A percentile compares a stretch with the other conserved stretches of the same genome.
Conservation (phyloP, 2,888 invertebrate species). For the Pseudococcus longispinus region DNA sequence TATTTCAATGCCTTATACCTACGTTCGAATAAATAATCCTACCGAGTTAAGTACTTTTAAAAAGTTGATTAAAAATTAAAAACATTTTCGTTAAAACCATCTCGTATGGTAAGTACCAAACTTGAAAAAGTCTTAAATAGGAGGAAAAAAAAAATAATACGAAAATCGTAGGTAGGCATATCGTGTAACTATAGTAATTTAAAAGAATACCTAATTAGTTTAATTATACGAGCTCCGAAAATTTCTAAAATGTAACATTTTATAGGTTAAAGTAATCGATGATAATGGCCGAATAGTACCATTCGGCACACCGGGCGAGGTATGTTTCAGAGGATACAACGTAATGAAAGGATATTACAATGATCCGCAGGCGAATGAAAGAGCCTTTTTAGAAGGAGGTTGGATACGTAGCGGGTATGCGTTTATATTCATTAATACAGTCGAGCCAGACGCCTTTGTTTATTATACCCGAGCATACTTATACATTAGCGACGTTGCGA, state of each 20-base stretch:
- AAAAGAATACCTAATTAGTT: not conserved
- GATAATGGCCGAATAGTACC: constrained; percentile 72
- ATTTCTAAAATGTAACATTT: not conserved
- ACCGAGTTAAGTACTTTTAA: not conserved
- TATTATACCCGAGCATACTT: not conserved
- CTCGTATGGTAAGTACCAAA: not conserved
- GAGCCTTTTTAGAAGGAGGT: constrained; percentile 71
- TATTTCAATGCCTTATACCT: not conserved
- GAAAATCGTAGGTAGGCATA: not conserved
- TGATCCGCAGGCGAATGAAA: constrained; percentile 76
- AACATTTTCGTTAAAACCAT: not conserved
- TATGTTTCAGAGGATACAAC: constrained; percentile 76
- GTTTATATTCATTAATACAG: not conserved
- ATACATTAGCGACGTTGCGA: not conserved
- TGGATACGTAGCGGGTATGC: constrained; percentile 83
- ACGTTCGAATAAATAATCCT: not conserved
- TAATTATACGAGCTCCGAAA: constrained; percentile 5
- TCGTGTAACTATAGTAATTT: not conserved
- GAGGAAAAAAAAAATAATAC: not conserved
- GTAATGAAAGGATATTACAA: constrained; percentile 85
- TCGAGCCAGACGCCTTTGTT: not conserved
- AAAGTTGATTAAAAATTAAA: constrained; percentile 13
- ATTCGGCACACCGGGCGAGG: constrained; percentile 76
- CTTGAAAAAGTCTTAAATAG: not conserved
- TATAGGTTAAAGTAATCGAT: constrained; percentile 70